Evolutionary conservation across 2,888 invertebrate species (phyloP), one percentile per base, ranked within the genome.

Genomic region (Melanargia galathea): DNA sequence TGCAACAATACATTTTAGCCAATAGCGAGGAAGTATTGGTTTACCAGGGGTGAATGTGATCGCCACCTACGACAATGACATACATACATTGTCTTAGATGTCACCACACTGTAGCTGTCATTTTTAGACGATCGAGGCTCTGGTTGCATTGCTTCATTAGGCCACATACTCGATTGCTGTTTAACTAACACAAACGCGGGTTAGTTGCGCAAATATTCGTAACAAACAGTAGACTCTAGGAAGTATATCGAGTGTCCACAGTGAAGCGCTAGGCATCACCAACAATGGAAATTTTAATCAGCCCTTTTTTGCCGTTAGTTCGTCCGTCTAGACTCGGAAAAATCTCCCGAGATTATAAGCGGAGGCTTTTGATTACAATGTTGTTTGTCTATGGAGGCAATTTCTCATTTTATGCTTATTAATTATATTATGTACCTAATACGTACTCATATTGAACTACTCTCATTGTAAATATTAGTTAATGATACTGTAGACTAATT

Each of bases 271-370:
- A 68, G 70, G 67, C 70, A 68, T 75, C 77, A 75, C 75, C 75
- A 79, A 86, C 86, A 87, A 90, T 85, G 76, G 82, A 77, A 79
- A 77, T 87, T 90, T 90, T 90, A 90, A 90, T 90, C 87, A 90
- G 81, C 75, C 78, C 80, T 83, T 83, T 35, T 87, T 55, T 85
- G 83, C 84, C 82, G 80, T 82, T 83, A 81, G 82, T 80, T 78
- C 77, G 78, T 81, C 76, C 73, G 87, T 86, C 86, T 86, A 86
- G 87, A 87, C 87, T 77, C 79, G 78, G 74, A 81, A 83, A 84
- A 82, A 81, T 81, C 73, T 75, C 76, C 78, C 77, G 76, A 79
- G 71, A 75, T 79, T 77, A 83, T 79, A 77, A 79, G 79, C 75
- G 70, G 65, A 73, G 74, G 69, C 73, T 74, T 76, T 69, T 74